Conservation (phyloP, 2,113 vertebrate species). For the Acrocephalus kingi region DNA sequence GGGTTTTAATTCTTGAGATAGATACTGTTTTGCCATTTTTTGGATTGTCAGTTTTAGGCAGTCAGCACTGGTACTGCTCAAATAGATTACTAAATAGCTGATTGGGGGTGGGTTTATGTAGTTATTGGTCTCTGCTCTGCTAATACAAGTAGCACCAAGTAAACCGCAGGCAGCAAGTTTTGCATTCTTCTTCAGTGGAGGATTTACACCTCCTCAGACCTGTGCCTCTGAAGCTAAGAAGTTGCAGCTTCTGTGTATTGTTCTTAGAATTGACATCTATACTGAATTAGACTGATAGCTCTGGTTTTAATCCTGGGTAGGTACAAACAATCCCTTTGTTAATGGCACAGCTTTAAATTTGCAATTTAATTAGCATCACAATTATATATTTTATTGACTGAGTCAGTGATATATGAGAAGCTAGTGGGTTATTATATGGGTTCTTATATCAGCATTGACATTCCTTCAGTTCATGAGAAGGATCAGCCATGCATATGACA, state of each 20-base stretch:
- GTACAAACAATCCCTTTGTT: conserved; percentile 53
- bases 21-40: neutral
- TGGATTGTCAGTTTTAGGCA: conserved; percentile 61
- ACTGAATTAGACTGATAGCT: conserved; percentile 48
- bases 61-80: conserved; percentile 56
- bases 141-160: conserved; percentile 40
- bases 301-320: conserved; percentile 65
- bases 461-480: neutral
- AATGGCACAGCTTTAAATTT: conserved; percentile 45
- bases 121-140: neutral
- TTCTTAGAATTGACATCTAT: conserved; percentile 44
- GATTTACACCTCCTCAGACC: conserved; percentile 53
- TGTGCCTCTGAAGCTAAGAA: conserved; percentile 2
- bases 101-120: conserved; percentile 52
- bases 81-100: conserved; percentile 52
- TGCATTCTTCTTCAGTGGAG: conserved; percentile 40
- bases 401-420: conserved; percentile 25
- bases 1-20: conserved; percentile 13
- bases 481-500: neutral
- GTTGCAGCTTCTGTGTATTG: conserved; percentile 56
- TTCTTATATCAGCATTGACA: neutral
- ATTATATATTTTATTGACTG: conserved; percentile 9
- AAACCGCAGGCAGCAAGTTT: neutral
- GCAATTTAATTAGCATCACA: conserved; percentile 49
- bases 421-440: neutral